Percentiles rank a stretch among this genome's conserved stretches.
Evolutionary conservation across 53 echinoderm and acorn worm species (phyloP).

Genomic region (Paracentrotus lividus): DNA sequence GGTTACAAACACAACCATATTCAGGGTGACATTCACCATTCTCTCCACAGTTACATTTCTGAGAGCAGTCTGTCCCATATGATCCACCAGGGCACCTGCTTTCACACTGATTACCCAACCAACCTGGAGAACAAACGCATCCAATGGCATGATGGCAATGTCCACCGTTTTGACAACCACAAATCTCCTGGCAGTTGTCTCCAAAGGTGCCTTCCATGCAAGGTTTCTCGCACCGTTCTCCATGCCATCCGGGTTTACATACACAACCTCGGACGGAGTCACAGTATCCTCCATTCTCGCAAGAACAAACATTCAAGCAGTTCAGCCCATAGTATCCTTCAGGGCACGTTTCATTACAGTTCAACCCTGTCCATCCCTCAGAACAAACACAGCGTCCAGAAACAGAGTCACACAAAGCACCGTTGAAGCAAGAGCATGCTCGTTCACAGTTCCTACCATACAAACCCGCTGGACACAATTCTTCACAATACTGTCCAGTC

Average conservation of each 20-base stretch:
- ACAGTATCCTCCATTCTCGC: conserved; percentile 71
- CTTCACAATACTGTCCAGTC: conserved; percentile 71
- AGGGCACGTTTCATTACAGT: conserved; percentile 64
- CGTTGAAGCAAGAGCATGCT: conserved; percentile 61
- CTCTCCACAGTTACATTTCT: conserved; percentile 73
- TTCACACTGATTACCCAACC: conserved; percentile 67
- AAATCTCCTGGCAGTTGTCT: conserved; percentile 63
- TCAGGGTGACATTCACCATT: conserved; percentile 59
- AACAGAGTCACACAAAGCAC: conserved; percentile 56
- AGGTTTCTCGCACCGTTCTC: conserved; percentile 10
- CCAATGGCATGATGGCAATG: conserved; percentile 49
- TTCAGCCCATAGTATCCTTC: conserved; percentile 45
- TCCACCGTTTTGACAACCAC: conserved; percentile 72
- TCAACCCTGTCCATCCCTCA: conserved; percentile 62
- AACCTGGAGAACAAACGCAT: conserved; percentile 65
- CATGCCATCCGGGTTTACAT: conserved; percentile 67
- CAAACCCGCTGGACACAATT: conserved; percentile 46
- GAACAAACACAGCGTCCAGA: conserved; percentile 66
- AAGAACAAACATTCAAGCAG: conserved; percentile 52
- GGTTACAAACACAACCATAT: conserved; percentile 60
- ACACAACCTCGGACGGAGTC: conserved; percentile 52
- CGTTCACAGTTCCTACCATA: conserved; percentile 61
- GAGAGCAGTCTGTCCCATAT: conserved; percentile 74
- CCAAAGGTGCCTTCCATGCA: conserved; percentile 43
- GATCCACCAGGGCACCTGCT: conserved; percentile 68